These are phyloP conservation scores for Ranitomeya imitator DNA, from an alignment of 2,113 vertebrate genomes.

Conservation along the genomic window DNA sequence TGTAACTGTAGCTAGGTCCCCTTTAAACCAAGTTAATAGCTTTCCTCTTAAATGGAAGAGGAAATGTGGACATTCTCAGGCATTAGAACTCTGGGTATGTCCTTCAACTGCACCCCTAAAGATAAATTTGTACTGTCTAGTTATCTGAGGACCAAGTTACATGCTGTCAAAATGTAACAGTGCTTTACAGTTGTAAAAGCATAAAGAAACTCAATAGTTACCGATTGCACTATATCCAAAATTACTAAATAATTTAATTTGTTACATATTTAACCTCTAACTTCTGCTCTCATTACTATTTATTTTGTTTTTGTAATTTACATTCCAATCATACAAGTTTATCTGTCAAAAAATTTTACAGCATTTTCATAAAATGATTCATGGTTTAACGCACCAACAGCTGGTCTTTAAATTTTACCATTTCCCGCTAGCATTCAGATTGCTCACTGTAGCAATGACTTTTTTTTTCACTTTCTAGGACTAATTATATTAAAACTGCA, in stretches of 20 bases:
- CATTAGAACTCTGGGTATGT: too few species aligned
- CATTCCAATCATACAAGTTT: slow-evolving; percentile 51
- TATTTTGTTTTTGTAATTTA: slow-evolving; percentile 56
- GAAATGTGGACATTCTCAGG: too few species aligned
- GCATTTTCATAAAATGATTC: slow-evolving; percentile 53
- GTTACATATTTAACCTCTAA: slow-evolving; percentile 55
- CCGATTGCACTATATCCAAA: neutral
- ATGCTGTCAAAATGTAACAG: neutral
- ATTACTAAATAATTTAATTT: slow-evolving; percentile 52
- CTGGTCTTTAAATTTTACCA: slow-evolving; percentile 42
- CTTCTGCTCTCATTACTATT: slow-evolving; percentile 50
- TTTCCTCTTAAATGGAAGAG: too few species aligned
- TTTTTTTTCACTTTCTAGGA: slow-evolving; percentile 8
- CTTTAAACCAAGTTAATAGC: too few species aligned
- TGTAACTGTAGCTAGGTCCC: too few species aligned
- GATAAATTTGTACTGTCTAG: neutral
- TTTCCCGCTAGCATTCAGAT: slow-evolving; percentile 43
- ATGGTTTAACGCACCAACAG: slow-evolving; percentile 54
- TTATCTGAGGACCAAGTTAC: neutral
- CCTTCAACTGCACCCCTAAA: too few species aligned
- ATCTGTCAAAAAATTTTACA: slow-evolving; percentile 50
- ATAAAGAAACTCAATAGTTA: too few species aligned
- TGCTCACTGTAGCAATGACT: slow-evolving; percentile 8
- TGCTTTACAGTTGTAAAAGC: neutral
- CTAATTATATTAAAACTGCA: slow-evolving; percentile 32